These are phyloP conservation scores for Pantelozetes paolii DNA, from an alignment of 2,888 invertebrate genomes.

Conservation along the genomic window DNA sequence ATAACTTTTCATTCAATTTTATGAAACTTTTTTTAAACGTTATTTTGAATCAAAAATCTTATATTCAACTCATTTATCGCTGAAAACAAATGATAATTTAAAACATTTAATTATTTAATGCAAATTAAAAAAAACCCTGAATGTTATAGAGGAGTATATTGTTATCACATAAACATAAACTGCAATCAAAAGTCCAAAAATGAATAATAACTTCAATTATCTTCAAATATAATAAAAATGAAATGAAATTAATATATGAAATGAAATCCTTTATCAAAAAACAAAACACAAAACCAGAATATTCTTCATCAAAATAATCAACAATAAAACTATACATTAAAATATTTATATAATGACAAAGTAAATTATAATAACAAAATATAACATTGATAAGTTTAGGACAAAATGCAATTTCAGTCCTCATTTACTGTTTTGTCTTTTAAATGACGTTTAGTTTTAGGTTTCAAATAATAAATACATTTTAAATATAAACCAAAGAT, in stretches of 20 bases:
- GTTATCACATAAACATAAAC: background rate
- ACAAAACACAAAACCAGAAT: no score
- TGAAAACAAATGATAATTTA: background rate
- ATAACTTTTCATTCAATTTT: no score
- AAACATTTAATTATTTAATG: constrained; percentile 20
- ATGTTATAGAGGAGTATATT: no score
- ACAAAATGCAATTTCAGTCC: no score
- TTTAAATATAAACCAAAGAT: background rate
- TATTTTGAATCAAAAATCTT: no score
- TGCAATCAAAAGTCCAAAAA: background rate
- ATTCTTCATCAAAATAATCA: no score
- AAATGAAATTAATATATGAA: background rate
- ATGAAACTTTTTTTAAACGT: no score
- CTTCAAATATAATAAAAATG: background rate
- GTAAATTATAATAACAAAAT: no score
- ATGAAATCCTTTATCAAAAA: background rate
- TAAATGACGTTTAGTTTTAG: background rate
- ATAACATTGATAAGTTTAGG: no score
- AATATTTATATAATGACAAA: no score
- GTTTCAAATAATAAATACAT: background rate
- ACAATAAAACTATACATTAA: no score
- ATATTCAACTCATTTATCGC: background rate
- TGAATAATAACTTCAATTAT: background rate
- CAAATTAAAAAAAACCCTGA: background rate
- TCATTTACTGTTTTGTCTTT: no score